Percentiles rank a stretch among this genome's conserved stretches.
These are phyloP conservation scores for Hyperoodon ampullatus DNA, from an alignment of 2,113 vertebrate genomes.

Conservation along the genomic window DNA sequence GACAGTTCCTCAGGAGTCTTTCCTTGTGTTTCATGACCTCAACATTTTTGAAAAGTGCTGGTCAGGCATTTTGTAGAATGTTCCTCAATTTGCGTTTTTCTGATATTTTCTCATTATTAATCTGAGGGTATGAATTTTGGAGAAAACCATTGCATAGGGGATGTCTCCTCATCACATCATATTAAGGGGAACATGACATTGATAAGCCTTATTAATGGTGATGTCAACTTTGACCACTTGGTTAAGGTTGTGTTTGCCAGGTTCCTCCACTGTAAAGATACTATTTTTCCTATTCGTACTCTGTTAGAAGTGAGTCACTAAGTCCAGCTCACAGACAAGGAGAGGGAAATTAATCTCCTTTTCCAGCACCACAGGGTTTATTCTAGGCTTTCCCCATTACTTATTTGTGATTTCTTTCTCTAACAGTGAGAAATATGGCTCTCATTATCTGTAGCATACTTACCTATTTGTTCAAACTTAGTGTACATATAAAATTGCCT, in stretches of 20 bases:
- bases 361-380: not conserved
- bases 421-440: not conserved
- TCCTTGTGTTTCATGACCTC: not conserved
- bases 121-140: not conserved
- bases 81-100: not conserved
- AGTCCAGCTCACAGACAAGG: not conserved
- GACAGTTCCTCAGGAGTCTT: not conserved
- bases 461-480: not conserved
- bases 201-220: not conserved
- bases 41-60: not conserved
- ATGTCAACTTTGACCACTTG: not conserved
- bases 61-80: not conserved
- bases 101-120: not conserved
- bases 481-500: not conserved
- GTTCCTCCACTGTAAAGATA: not conserved
- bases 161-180: accelerated
- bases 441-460: not conserved
- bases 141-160: not conserved
- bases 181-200: not conserved
- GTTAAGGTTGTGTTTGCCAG: too few species aligned
- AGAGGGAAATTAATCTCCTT: not conserved
- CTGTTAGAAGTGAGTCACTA: not conserved
- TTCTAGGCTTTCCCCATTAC: not conserved
- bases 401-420: not conserved
- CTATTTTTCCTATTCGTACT: not conserved